Evolutionary conservation across 2,797 vertebrate genomes (phyloP).

Genomic region (Cynodonichthys magdalenae): DNA sequence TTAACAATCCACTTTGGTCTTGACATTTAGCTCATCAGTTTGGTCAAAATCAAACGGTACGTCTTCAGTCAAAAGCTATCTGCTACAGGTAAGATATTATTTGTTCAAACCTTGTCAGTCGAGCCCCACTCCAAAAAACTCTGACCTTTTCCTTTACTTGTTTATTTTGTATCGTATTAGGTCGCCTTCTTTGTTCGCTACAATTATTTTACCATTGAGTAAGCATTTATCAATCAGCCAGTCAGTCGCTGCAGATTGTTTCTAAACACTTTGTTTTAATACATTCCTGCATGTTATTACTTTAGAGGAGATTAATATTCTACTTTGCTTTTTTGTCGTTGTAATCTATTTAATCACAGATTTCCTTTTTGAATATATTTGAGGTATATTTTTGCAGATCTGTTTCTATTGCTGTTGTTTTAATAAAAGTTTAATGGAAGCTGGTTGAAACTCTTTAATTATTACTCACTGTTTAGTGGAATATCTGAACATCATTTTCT

Average conservation of each 20-base stretch:
- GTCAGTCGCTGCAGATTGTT: constrained; percentile 51
- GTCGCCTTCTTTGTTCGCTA: constrained; percentile 17
- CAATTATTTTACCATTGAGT: constrained; percentile 49
- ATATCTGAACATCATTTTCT: constrained; percentile 13
- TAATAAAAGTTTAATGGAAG: constrained; percentile 61
- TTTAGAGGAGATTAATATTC: constrained; percentile 53
- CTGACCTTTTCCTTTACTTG: constrained; percentile 3
- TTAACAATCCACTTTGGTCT: background rate
- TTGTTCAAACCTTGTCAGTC: no score
- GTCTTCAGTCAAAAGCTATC: no score
- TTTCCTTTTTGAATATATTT: constrained; percentile 57
- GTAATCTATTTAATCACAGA: constrained; percentile 73
- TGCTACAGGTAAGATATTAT: no score
- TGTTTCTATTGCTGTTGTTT: constrained; percentile 65
- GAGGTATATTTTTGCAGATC: constrained; percentile 77
- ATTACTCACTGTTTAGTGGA: constrained; percentile 7
- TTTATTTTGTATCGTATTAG: constrained; percentile 25
- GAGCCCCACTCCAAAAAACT: no score
- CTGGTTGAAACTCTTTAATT: constrained; percentile 38
- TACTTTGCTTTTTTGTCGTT: constrained; percentile 50
- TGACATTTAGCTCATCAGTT: constrained; percentile 7
- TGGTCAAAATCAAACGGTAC: background rate
- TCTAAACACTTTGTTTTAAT: constrained; percentile 52
- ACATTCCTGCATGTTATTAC: constrained; percentile 71
- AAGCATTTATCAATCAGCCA: constrained; percentile 36